Base-by-base conservation (phyloP, 2,888 invertebrate genomes). In the Rhodophaea formosa region DNA sequence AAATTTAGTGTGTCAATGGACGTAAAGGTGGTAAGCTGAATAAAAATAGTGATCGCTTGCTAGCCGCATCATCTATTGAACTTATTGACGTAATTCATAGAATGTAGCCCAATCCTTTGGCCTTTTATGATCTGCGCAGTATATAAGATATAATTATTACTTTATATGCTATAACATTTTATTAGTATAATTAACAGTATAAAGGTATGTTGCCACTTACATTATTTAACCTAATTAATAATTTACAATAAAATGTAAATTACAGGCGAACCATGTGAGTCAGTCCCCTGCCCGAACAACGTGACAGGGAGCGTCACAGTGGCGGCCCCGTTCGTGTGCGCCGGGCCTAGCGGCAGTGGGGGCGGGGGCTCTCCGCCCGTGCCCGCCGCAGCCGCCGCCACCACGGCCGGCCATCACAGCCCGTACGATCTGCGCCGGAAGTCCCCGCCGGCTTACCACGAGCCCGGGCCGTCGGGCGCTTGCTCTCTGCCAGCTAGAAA, bases 381-480 rank as follows among this genome's bases (percentile, higher is more conserved):
- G 84, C 89, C 93, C 70, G 84, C 92, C 75, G 91, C 88, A 56
- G 89, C 86, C 74, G 88, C 82, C 93, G 97, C 92, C 94, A 96
- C 86, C 94, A 96, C 74, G 93, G 85, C 91, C 65, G 92, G 92
- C 66, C 97, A 97, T 86, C 97, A 97, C 83, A 96, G 97, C 67
- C 97, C 97, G 1, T 97, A 97, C 81, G 97, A 97, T 84, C 92
- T 97, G 77, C 93, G 97, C 63, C 93, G 97, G 72, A 97, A 97
- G 88, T 96, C 95, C 67, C 96, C 92, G 65, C 89, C 96, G 49
- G 94, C 95, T 51, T 94, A 94, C 79, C 93, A 94, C 68, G 95
- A 94, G 68, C 95, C 95, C 57, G 94, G 95, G 61, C 94, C 95
- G 29, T 90, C 89, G 46, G 89, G 90, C 61, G 62, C 89, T 44